These are phyloP conservation scores for Pristionchus mayeri DNA, from an alignment of 2,888 invertebrate genomes.

Conservation along the genomic window DNA sequence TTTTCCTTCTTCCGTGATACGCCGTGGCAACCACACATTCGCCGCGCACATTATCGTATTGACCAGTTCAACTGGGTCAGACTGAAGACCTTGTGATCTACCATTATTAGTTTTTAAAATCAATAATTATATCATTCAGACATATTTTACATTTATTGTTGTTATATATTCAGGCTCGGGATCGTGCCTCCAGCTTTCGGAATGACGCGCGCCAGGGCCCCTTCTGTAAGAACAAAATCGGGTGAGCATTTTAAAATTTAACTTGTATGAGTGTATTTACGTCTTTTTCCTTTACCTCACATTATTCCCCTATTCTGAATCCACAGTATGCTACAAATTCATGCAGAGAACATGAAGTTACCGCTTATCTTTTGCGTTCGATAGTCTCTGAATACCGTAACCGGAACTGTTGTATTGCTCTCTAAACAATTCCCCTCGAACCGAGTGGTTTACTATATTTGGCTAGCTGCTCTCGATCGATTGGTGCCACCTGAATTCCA, in stretches of 20 bases:
- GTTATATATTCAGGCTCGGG: not conserved
- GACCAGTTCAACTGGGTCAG: not conserved
- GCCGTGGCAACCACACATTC: no score
- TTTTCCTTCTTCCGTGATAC: no score
- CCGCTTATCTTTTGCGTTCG: not conserved
- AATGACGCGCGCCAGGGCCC: not conserved
- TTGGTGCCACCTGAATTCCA: not conserved
- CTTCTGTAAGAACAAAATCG: not conserved
- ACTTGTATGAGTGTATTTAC: no score
- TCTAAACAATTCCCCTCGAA: not conserved
- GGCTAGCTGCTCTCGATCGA: not conserved
- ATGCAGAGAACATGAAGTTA: no score
- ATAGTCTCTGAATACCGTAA: constrained; percentile 13
- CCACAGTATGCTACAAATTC: no score
- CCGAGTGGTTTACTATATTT: not conserved
- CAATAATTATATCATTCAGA: not conserved
- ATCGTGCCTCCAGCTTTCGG: not conserved
- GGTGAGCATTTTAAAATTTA: not conserved
- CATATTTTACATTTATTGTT: not conserved
- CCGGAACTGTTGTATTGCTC: not conserved
- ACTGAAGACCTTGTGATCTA: not conserved
- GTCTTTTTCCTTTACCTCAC: not conserved
- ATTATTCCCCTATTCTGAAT: not conserved
- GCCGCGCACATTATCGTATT: not conserved
- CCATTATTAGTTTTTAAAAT: not conserved